Evolutionary conservation across 2,888 invertebrate species (phyloP), one percentile per base, ranked within the genome.

Genomic region (Xestia ashworthii): DNA sequence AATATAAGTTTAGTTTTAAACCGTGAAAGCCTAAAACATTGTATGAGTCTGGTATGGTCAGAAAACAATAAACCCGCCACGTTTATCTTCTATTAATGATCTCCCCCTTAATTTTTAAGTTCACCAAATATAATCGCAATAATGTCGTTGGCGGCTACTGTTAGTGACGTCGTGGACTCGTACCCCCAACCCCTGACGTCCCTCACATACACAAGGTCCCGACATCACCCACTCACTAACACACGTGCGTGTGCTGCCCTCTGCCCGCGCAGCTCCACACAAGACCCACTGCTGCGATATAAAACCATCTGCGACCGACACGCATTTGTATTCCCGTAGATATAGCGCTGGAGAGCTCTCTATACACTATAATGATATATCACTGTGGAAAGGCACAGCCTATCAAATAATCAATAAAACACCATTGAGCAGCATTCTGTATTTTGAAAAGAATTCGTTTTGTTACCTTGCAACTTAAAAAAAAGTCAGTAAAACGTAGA

Each of bases 231-330:
- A 64, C n/a, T 41, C 3, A n/a, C 71, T 58, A 12, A 48, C 60
- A 68, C 83, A n/a, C 62, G 78, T n/a, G n/a, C n/a, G n/a, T n/a
- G n/a, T 22, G 50, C 78, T 53, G 62, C 67, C 58, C 44, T 48
- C 70, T 38, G 25, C 83, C 38, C 67, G 46, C 55, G 44, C 67
- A 76, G 71, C 85, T 66, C 76, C 50, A 55, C 0, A 25, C 1
- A 12, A 72, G 74, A 55, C 76, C 62, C 83, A 22, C 64, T 58
- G 48, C 81, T 16, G 68, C 25, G 6, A 41, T 66, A 69, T 74
- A 74, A 75, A 75, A 71, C 62, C 75, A 74, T 75, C 77, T 77
- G 81, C 62, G 62, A 25, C 25, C 62, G 67, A 87, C 84, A 75
- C 75, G 46, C 73, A 60, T 68, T 60, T 67, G 46, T 84, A 46